Evolutionary conservation across 1,140 invertebrate species (phyloP).

Genomic region (Zeugodacus cucurbitae): DNA sequence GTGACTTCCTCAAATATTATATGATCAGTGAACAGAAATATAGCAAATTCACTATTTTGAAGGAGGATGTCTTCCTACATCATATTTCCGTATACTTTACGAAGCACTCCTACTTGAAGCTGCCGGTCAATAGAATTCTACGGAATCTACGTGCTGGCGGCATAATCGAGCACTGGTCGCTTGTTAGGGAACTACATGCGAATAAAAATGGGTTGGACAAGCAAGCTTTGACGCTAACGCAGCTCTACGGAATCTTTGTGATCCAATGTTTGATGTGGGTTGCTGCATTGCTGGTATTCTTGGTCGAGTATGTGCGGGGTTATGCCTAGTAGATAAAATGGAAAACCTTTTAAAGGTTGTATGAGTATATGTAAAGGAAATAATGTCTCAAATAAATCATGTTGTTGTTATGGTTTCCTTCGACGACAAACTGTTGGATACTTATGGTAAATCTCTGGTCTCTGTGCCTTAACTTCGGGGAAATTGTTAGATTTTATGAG

Average conservation of each 20-base stretch:
- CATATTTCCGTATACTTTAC: constrained; percentile 24
- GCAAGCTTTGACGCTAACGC: not conserved
- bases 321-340: too few species aligned
- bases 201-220: constrained; percentile 47
- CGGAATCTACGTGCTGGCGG: constrained; percentile 46
- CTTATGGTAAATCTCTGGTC: too few species aligned
- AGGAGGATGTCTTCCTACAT: constrained; percentile 11
- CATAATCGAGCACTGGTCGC: constrained; percentile 42
- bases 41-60: constrained; percentile 19
- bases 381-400: too few species aligned
- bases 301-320: not conserved
- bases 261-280: not conserved
- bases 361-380: too few species aligned
- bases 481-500: too few species aligned
- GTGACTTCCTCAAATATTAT: constrained; percentile 28
- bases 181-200: constrained; percentile 42
- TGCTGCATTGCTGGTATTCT: not conserved
- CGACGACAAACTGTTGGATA: too few species aligned
- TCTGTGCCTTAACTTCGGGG: too few species aligned
- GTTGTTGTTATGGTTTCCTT: too few species aligned
- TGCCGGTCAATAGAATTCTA: not conserved
- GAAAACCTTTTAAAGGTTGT: too few species aligned
- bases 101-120: constrained; percentile 22
- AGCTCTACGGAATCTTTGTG: not conserved
- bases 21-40: not conserved